Percentiles rank a stretch among this genome's conserved stretches.
Conservation (phyloP, 2,888 invertebrate species). For the Drosophila fungiperda region DNA sequence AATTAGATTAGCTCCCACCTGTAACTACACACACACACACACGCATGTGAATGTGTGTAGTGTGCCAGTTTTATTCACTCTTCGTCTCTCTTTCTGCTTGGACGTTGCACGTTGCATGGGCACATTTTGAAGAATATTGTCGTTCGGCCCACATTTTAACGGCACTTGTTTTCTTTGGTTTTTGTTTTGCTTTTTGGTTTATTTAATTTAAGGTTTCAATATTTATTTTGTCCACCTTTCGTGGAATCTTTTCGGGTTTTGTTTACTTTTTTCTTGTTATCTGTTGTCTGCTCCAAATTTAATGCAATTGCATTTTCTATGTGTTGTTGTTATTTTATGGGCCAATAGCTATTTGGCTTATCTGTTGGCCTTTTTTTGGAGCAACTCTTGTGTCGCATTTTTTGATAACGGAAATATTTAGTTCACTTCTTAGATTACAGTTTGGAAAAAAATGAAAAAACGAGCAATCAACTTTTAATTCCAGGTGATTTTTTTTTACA, state of each 20-base stretch:
- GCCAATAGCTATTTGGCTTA: constrained; percentile 50
- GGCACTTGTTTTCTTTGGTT: constrained; percentile 42
- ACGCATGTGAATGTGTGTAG: constrained; percentile 30
- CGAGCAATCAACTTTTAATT: constrained; percentile 28
- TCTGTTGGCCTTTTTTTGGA: constrained; percentile 39
- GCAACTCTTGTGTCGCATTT: constrained; percentile 18
- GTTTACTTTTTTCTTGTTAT: constrained; percentile 49
- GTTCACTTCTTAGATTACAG: constrained; percentile 38
- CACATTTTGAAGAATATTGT: constrained; percentile 28
- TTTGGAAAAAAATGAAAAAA: not conserved
- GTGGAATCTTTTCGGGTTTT: constrained; percentile 37
- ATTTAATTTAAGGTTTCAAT: constrained; percentile 38
- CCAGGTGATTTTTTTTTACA: constrained; percentile 9
- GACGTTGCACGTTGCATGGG: constrained; percentile 15
- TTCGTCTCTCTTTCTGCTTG: constrained; percentile 22
- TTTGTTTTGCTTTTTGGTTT: constrained; percentile 31
- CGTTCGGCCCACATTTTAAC: constrained; percentile 44
- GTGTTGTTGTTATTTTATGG: constrained; percentile 35
- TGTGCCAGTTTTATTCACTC: constrained; percentile 53
- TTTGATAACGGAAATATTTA: constrained; percentile 48
- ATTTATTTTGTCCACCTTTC: constrained; percentile 48
- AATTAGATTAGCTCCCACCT: constrained; percentile 73
- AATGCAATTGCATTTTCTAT: constrained; percentile 62
- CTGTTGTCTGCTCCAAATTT: constrained; percentile 39
- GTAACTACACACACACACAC: constrained; percentile 38